Evolutionary conservation across 2,113 vertebrate species (phyloP).

Genomic region (Petroica traversi): DNA sequence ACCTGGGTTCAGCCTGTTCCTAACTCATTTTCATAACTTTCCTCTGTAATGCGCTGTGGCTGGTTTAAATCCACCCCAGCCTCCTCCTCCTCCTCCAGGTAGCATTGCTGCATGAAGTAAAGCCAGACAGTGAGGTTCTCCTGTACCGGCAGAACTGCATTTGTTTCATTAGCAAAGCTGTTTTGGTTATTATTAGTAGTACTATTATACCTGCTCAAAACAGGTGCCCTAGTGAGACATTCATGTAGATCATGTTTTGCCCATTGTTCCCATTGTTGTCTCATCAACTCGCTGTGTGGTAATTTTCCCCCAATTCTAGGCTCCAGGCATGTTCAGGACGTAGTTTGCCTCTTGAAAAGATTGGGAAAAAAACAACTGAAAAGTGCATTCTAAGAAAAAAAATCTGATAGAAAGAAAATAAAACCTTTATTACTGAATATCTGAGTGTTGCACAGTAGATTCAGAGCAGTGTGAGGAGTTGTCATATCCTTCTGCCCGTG

Average conservation of each 20-base stretch:
- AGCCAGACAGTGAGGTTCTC: not conserved
- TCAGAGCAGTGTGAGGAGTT: not conserved
- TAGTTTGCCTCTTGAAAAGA: not conserved
- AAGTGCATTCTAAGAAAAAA: not conserved
- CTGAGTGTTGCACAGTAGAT: not conserved
- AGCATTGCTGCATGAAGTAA: not conserved
- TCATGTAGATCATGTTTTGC: not conserved
- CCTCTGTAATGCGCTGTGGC: not conserved
- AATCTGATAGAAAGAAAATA: not conserved
- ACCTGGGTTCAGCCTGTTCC: not conserved
- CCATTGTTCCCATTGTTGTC: not conserved
- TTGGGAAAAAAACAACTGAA: not conserved
- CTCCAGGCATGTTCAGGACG: not conserved
- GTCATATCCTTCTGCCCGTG: not conserved
- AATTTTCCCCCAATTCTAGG: not conserved
- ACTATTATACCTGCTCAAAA: not conserved
- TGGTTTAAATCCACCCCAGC: not conserved
- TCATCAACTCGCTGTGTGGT: not conserved
- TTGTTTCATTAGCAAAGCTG: not conserved
- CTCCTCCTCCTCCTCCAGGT: not conserved
- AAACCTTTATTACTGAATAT: not conserved
- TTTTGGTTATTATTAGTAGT: not conserved
- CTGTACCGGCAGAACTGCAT: not conserved
- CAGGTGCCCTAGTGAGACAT: not conserved
- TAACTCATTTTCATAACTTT: constrained; percentile 6